Evolutionary conservation across 2,888 invertebrate species (phyloP), one percentile per base, ranked within the genome.

Genomic region (Agrochola circellaris): DNA sequence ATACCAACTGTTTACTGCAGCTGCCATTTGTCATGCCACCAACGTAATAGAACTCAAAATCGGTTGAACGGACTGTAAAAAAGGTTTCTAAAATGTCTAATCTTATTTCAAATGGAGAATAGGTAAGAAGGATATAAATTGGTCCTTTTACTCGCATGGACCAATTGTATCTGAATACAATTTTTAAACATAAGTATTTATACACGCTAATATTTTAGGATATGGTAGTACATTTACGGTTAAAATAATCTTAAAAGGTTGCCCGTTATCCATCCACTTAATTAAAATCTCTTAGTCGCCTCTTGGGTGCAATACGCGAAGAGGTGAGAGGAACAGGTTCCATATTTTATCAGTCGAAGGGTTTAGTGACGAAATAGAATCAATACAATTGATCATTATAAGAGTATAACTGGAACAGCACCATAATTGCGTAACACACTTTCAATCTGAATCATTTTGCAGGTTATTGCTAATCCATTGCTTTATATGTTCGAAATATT

Each of bases 191-290:
- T 45, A 17, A 8, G 1, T 67, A 3, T n/a, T 3, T 54, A 13
- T 13, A n/a, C 30, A 23, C 8, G 8, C 42, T 13, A 42, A 42
- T 34, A 4, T 20, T 60, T 30, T n/a, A 60, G 30, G 17, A n/a
- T 15, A 76, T 60, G 60, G 26, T 17, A 77, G 54, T 26, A 42
- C 23, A 42, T 67, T 34, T 1, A 42, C 7, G 3, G 2, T 45
- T 30, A 20, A 64, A 38, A 62, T 62, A 23, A 56, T 76, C 34
- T 61, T 20, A 26, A 26, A 34, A 26, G 13, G 51, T 23, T 34
- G 34, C 34, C 20, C 54, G 34, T 73, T 71, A 45, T 5, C 34
- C 66, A 82, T 82, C 42, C 45, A 82, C 26, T 76, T 82, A 69
- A 82, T 81, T 82, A 58, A 77, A 82, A 66, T 34, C 9, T 58